phyloP scores from a whole-genome alignment of 2,113 vertebrate species.

The Ammodytes marinus region DNA sequence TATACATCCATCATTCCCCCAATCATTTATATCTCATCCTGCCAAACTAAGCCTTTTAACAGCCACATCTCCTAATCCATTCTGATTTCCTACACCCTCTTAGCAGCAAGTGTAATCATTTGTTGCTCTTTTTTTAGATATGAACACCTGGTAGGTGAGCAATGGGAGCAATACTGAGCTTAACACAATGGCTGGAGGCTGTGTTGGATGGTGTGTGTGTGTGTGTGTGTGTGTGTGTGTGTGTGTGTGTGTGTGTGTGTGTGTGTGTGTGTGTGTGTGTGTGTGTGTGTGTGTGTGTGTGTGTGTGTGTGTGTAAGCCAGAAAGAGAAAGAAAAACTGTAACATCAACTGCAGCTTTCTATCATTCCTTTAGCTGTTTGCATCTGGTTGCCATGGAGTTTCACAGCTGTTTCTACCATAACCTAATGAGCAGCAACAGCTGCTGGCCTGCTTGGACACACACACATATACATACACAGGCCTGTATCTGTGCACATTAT shows the following conservation, averaged over 20 bases:
- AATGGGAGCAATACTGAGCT: constrained; percentile 31
- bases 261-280: constrained; percentile 19
- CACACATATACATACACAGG: constrained; percentile 25
- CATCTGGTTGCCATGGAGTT: constrained; percentile 75
- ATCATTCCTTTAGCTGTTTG: constrained; percentile 64
- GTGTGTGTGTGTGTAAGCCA: constrained; percentile 41
- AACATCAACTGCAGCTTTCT: constrained; percentile 39
- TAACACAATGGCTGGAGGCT: constrained; percentile 27
- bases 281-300: constrained; percentile 13
- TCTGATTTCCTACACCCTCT: not conserved
- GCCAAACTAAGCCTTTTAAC: not conserved
- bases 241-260: constrained; percentile 24
- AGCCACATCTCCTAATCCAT: not conserved
- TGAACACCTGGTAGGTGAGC: constrained; percentile 31
- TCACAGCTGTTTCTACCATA: constrained; percentile 74
- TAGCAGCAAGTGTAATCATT: not conserved
- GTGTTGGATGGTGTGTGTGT: constrained; percentile 18
- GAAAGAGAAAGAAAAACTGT: not conserved
- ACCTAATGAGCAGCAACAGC: constrained; percentile 72
- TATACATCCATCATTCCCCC: not conserved
- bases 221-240: constrained; percentile 13
- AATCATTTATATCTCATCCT: not conserved
- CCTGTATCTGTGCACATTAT: constrained; percentile 1
- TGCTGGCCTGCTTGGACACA: constrained; percentile 44
- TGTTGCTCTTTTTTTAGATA: not conserved